These are phyloP conservation scores for Chrysocyon brachyurus DNA, from an alignment of 2,797 vertebrate genomes.

Conservation along the genomic window DNA sequence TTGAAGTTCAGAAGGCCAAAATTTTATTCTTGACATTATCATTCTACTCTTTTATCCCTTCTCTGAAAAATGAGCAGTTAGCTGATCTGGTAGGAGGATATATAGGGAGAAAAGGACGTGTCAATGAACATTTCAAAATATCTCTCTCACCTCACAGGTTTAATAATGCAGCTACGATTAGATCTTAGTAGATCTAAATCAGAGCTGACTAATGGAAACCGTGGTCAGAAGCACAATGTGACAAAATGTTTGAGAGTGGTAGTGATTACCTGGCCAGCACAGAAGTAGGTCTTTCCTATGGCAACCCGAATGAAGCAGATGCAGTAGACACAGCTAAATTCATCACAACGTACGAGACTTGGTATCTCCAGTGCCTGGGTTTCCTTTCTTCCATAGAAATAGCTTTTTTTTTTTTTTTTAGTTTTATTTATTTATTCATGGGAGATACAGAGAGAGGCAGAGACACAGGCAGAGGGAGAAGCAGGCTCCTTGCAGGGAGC, in stretches of 20 bases:
- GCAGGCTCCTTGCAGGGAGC: no score
- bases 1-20: conserved; percentile 26
- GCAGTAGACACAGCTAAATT: not conserved
- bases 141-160: not conserved
- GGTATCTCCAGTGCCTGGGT: not conserved
- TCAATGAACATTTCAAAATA: not conserved
- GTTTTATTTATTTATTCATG: no score
- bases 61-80: not conserved
- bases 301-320: not conserved
- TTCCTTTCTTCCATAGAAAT: not conserved
- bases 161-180: not conserved
- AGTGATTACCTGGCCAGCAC: not conserved
- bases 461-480: no score
- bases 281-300: not conserved
- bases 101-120: not conserved
- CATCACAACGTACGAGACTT: not conserved
- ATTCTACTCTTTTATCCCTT: not conserved
- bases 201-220: not conserved
- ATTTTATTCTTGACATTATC: not conserved
- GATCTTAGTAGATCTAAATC: not conserved
- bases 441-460: no score
- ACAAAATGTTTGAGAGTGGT: not conserved
- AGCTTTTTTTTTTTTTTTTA: not conserved
- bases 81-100: not conserved
- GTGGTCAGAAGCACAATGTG: not conserved